A percentile compares a stretch with the other conserved stretches of the same genome.
Conservation (phyloP, 2,797 vertebrate genomes). For the Myripristis murdjan region DNA sequence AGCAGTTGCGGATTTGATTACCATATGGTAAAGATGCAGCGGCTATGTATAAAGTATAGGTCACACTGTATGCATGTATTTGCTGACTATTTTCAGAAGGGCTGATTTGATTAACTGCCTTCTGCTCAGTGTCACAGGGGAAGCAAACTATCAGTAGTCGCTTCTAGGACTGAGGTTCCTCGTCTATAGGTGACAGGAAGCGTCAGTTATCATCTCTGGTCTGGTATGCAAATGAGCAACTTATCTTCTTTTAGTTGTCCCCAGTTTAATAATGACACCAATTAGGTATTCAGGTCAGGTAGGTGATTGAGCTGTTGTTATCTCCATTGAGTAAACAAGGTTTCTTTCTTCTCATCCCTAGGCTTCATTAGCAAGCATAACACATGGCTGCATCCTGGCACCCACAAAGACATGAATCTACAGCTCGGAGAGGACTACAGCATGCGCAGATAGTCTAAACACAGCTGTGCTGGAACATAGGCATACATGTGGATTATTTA, state of each 20-base stretch:
- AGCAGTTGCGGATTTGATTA: slow-evolving; percentile 10
- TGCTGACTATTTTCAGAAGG: neutral
- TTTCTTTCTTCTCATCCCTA: slow-evolving; percentile 72
- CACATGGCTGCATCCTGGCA: slow-evolving; percentile 54
- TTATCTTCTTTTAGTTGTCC: slow-evolving; percentile 73
- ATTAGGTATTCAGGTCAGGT: slow-evolving; percentile 81
- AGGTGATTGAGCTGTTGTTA: slow-evolving; percentile 83
- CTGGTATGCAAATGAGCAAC: slow-evolving; percentile 71
- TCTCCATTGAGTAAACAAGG: slow-evolving; percentile 81
- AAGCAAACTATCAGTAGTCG: slow-evolving; percentile 35
- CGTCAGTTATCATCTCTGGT: slow-evolving; percentile 61
- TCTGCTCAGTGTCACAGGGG: slow-evolving; percentile 21
- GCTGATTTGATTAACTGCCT: slow-evolving; percentile 36
- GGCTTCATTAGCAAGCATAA: slow-evolving; percentile 80
- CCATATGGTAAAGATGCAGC: slow-evolving; percentile 15
- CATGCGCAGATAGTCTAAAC: slow-evolving; percentile 20
- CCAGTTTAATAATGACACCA: slow-evolving; percentile 79
- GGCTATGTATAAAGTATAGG: neutral
- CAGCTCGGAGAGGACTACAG: slow-evolving; percentile 54
- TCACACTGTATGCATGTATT: slow-evolving; percentile 3
- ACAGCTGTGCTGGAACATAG: neutral
- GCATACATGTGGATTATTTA: slow-evolving; percentile 10
- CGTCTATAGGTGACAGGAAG: slow-evolving; percentile 48
- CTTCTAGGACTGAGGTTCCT: slow-evolving; percentile 44
- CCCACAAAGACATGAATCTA: slow-evolving; percentile 65